Conservation (phyloP, 2,888 invertebrate species). For the Tolmerus cingulatus region DNA sequence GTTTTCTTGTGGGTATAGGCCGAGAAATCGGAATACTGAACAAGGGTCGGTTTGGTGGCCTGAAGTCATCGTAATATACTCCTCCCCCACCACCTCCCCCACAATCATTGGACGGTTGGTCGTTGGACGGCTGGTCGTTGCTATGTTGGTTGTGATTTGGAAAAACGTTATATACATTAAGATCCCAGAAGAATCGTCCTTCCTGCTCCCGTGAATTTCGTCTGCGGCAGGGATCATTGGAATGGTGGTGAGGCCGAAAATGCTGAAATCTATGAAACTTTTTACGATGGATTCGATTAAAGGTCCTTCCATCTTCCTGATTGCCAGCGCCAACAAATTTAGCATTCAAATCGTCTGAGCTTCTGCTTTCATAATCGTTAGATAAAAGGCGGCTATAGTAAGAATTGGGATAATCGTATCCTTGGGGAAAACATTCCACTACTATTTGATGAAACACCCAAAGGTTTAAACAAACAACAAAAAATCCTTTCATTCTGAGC, state of each 20-base stretch:
- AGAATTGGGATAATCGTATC: background rate
- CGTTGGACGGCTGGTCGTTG: constrained; percentile 6
- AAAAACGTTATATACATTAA: constrained; percentile 60
- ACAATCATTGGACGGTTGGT: background rate
- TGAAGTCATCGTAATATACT: background rate
- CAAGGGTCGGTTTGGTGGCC: background rate
- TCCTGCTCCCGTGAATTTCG: constrained; percentile 52
- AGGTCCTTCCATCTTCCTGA: constrained; percentile 3
- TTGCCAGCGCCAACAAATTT: background rate
- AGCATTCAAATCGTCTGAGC: background rate
- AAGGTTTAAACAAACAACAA: background rate
- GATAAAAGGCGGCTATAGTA: background rate
- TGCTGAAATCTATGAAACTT: background rate
- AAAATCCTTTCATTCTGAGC: background rate
- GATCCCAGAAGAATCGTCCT: constrained; percentile 60
- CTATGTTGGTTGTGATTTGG: constrained; percentile 29
- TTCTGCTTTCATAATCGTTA: background rate
- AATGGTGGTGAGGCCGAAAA: constrained; percentile 51
- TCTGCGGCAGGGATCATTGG: constrained; percentile 50
- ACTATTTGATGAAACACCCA: background rate
- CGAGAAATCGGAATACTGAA: constrained; percentile 19
- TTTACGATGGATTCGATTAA: background rate
- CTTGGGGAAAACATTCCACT: background rate
- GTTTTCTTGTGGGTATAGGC: background rate
- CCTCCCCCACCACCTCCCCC: constrained; percentile 6